Evolutionary conservation across 2,113 vertebrate species (phyloP), one percentile per base, ranked within the genome.

Genomic region (Brachyhypopomus gauderio): DNA sequence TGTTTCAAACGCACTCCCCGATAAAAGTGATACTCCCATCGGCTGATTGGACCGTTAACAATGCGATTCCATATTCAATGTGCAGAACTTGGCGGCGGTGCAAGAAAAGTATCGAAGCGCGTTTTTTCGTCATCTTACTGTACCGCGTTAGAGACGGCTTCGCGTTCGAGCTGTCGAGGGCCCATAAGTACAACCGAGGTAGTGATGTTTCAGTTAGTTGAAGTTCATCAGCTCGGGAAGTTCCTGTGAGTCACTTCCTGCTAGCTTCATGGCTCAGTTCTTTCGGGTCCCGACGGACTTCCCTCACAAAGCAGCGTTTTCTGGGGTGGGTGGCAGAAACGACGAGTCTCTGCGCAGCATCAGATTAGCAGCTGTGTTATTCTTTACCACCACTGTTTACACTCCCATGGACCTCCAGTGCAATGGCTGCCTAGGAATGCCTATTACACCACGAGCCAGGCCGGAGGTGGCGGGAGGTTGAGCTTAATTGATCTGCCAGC

Each of bases 401-500:
- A 90, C 91, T 92, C 88, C 77, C 87, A 81, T 89, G 88, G 89
- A 92, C 89, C 89, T 94, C 93, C 93, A 89, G 93, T 93, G 94
- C 95, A 94, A 95, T 66, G 73, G 78, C 72, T 78, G 84, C 69
- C 56, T 73, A 88, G 88, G 89, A 89, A 83, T 83, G 77, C 72
- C 78, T 79, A 75, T 76, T 87, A 83, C 76, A 84, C 79, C 83
- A 86, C 56, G 71, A 88, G 81, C 86, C 87, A 83, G 85, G 85
- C 34, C n/a, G 58, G 62, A 71, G 71, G 41, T 83, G 80, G 83
- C 74, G 3, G 87, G 88, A 85, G 83, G 89, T 88, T 91, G 91
- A 89, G 91, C 94, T 95, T 98, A 97, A 99, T 96, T 97, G 96
- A 96, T 97, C 97, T 96, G 94, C 96, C 96, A 98, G 96, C 93